A percentile compares a stretch with the other conserved stretches of the same genome.
Conservation (phyloP, 2,888 invertebrate species). For the Drosophila neonasuta region DNA sequence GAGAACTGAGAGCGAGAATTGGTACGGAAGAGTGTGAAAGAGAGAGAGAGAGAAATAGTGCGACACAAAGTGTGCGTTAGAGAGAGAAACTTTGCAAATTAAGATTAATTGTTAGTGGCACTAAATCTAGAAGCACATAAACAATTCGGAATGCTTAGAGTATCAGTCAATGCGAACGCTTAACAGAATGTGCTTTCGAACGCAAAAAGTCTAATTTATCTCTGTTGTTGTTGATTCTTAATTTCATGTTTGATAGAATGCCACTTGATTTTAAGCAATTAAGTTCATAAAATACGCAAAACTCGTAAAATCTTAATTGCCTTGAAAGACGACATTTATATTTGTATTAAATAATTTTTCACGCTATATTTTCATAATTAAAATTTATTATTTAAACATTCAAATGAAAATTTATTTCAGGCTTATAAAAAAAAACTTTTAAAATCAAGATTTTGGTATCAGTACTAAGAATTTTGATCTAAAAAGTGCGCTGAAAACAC, state of each 20-base stretch:
- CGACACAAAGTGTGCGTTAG: not conserved
- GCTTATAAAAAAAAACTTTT: too few relatives aligned
- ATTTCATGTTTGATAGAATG: not conserved
- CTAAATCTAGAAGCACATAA: conserved; percentile 6
- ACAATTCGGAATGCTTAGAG: not conserved
- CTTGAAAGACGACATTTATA: too few relatives aligned
- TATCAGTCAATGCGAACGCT: not conserved
- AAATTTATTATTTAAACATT: too few relatives aligned
- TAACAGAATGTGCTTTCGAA: not conserved
- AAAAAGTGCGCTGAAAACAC: too few relatives aligned
- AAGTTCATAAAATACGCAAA: too few relatives aligned
- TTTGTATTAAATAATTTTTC: too few relatives aligned
- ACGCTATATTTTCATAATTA: too few relatives aligned
- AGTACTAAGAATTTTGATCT: too few relatives aligned
- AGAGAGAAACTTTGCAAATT: conserved; percentile 26
- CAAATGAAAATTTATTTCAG: too few relatives aligned
- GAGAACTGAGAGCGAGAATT: not conserved
- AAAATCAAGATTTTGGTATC: too few relatives aligned
- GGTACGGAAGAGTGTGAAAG: not conserved
- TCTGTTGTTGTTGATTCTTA: not conserved
- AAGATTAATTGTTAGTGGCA: conserved; percentile 47
- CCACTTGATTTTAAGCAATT: too few relatives aligned
- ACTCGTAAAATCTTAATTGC: too few relatives aligned
- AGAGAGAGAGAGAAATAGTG: not conserved
- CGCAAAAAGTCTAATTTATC: not conserved